Evolutionary conservation across 1,140 invertebrate species (phyloP), one percentile per base, ranked within the genome.

Genomic region (Orius insidiosus): DNA sequence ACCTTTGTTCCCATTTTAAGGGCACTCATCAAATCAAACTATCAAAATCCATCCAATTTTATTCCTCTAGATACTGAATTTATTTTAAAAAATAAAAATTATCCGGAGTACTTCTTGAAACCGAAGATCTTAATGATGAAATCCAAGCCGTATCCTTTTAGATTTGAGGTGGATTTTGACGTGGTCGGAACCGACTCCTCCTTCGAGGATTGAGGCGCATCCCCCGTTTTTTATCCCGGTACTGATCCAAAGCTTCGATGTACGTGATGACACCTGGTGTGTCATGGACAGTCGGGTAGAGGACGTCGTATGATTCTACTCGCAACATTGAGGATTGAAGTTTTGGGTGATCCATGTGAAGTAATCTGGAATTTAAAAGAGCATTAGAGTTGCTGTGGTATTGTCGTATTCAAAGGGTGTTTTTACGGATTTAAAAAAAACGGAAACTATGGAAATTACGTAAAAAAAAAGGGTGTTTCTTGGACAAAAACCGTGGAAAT

Each of bases 111-210:
- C 7, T 24, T 24, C 7, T 24, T 24, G 24, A 24, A 24, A 4
- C 43, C 37, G 35, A 45, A 49, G 13, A 19, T 40, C n/a, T n/a
- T 44, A 6, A 44, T 11, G 14, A 44, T 44, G 24, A 44, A 44
- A 32, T 44, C 41, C 16, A 44, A 13, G 2, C 41, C 41, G n/a
- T 32, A 15, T 16, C 30, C 14, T 31, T 31, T 32, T 14, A 5
- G 41, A 44, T 31, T 24, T 44, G 41, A 44, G 15, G 9, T 32
- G 18, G n/a, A 44, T 30, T 44, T n/a, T 11, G n/a, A 44, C 19
- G 41, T 44, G n/a, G 3, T n/a, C 24, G 10, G n/a, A 11, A n/a
- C 41, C 41, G 8, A 31, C 9, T n/a, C 41, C 41, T 24, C 41
- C 41, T 11, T 11, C 19, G 3, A 24, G 8, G 19, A 44, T 10